These are phyloP conservation scores for Megaceryle torquata DNA, from an alignment of 2,113 vertebrate genomes.

Conservation along the genomic window DNA sequence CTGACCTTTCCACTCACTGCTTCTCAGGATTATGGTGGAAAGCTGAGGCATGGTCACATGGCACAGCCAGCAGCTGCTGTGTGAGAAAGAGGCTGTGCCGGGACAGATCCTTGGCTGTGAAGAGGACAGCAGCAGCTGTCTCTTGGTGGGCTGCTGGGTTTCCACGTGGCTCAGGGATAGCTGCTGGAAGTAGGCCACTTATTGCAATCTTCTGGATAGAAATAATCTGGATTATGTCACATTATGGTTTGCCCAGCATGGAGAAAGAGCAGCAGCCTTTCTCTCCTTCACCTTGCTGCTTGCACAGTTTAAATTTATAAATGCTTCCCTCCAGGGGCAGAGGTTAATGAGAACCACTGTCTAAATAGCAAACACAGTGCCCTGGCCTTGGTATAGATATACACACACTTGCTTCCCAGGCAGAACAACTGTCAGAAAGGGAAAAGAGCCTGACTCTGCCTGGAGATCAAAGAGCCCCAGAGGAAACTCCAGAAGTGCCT, in stretches of 20 bases:
- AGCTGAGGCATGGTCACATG: neutral
- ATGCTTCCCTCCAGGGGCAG: neutral
- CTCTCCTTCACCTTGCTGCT: neutral
- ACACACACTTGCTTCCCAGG: neutral
- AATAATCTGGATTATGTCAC: constrained; percentile 39
- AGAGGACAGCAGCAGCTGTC: neutral
- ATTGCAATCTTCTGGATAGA: neutral
- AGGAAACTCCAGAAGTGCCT: neutral
- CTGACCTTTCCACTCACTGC: neutral
- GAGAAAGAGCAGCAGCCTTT: neutral
- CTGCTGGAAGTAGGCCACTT: neutral
- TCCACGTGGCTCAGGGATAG: neutral
- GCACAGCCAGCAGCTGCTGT: neutral
- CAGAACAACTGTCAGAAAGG: neutral
- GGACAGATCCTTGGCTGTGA: neutral
- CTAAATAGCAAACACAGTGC: neutral
- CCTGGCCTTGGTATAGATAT: neutral
- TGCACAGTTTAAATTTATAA: neutral
- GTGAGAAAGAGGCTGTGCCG: neutral
- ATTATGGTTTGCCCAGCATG: neutral
- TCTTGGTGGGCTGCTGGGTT: neutral
- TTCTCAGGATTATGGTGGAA: neutral
- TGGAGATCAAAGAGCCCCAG: neutral
- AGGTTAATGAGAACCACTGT: neutral
- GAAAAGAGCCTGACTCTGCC: neutral